Evolutionary conservation across 23 tunicate genomes (phyloP), one percentile per base, ranked within the genome.

Genomic region (Trididemnum clinides): DNA sequence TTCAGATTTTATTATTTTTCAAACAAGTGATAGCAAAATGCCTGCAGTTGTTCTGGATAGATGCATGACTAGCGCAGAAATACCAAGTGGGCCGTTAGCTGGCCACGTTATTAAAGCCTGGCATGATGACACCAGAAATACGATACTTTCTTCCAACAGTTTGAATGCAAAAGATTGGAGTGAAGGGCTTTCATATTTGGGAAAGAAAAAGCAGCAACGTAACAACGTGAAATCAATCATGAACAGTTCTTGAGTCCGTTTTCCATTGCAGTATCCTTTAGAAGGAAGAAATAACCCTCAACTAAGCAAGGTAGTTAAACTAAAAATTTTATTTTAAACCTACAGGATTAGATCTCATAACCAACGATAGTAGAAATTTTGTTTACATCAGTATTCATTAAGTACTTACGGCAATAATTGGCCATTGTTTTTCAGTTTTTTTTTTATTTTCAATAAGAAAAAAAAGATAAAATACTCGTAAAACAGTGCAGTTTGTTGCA

Each of bases 211-310:
- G 1, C 37, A 66, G 28, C 66, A 70, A 70, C 73, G 51, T 63
- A 80, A 73, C 82, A 78, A 64, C 54, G 51, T 28, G 78, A 70
- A 63, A 75, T 83, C 73, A 26, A 33, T 23, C 15, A 86, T 86
- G 90, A 39, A 77, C 3, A 78, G 84, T 64, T 33, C 84, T 1
- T 54, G 90, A 50, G 96, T 91, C 1, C 19, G 65, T 18, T 64
- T 90, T 22, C 95, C 95, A 3, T 33, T 85, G 73, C 87, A 90
- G 37, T 90, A 90, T 57, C 95, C 95, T 2, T 78, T 81, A 21
- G 95, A 90, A 51, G 95, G 95, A 39, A 85, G 95, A 80, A 90
- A 90, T 57, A 90, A 90, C 34, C 95, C 95, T 21, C 96, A 91
- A 37, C 96, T 90, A 3, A 90, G 88, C 51, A 79, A 90, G 87